A percentile compares a stretch with the other conserved stretches of the same genome.
Conservation (phyloP, 2,797 vertebrate genomes). For the Melanogrammus aeglefinus region DNA sequence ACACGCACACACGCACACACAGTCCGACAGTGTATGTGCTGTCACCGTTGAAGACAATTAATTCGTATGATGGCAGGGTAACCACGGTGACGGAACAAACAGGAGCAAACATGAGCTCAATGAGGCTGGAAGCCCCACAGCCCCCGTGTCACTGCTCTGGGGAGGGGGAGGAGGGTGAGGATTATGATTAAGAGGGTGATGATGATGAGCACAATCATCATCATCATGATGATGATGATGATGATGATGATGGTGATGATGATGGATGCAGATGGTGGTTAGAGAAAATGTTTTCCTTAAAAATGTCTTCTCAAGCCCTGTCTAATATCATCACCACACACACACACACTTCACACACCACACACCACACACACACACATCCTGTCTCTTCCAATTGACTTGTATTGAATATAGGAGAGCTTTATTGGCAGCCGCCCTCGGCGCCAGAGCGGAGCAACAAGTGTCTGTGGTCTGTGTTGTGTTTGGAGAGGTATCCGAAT, state of each 20-base stretch:
- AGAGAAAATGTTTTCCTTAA: neutral
- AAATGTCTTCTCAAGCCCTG: slow-evolving; percentile 22
- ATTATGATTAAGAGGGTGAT: neutral
- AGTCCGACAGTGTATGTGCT: neutral
- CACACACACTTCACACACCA: too few species aligned
- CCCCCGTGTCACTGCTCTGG: neutral
- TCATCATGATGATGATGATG: neutral
- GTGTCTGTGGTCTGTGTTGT: neutral
- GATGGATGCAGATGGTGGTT: neutral
- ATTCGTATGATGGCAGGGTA: neutral
- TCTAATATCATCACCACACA: neutral
- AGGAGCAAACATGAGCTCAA: neutral
- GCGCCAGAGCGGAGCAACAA: neutral
- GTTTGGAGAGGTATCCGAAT: neutral
- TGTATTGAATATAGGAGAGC: neutral
- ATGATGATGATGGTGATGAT: neutral
- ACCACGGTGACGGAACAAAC: neutral
- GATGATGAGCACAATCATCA: neutral
- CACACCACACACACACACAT: too few species aligned
- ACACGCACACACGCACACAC: slow-evolving; percentile 6
- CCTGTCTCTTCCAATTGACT: neutral
- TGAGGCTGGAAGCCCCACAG: neutral
- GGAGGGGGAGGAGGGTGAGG: neutral
- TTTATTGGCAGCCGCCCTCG: neutral
- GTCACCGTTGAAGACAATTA: slow-evolving; percentile 11